phyloP scores from a whole-genome alignment of 2,888 invertebrate genomes.

The Arge pagana region DNA sequence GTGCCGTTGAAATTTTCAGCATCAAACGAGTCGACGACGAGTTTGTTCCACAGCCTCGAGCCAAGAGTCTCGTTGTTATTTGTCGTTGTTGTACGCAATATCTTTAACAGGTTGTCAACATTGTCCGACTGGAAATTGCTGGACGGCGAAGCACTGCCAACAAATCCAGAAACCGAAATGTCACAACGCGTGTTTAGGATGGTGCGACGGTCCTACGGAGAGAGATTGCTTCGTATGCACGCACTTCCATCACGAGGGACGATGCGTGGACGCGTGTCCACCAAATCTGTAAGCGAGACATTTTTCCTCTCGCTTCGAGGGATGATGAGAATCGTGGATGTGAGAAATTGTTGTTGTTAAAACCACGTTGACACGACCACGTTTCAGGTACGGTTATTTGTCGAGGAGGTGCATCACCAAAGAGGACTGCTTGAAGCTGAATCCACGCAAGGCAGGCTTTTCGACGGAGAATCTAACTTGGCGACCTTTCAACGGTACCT shows the following conservation, averaged over 20 bases:
- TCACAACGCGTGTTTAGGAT: conserved; percentile 78
- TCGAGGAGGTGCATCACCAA: conserved; percentile 73
- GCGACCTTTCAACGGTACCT: conserved; percentile 68
- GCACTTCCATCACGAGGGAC: conserved; percentile 60
- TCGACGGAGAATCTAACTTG: conserved; percentile 52
- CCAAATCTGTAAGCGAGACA: conserved; percentile 67
- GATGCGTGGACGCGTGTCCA: conserved; percentile 71
- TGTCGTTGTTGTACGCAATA: too few relatives aligned
- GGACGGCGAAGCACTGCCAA: conserved; percentile 61
- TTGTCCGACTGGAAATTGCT: conserved; percentile 62
- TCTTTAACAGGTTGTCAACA: conserved; percentile 66
- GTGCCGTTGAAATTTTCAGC: too few relatives aligned
- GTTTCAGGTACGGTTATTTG: conserved; percentile 61
- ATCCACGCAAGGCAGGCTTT: conserved; percentile 26
- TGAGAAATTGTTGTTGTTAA: too few relatives aligned
- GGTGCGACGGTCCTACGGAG: conserved; percentile 65
- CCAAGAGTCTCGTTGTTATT: too few relatives aligned
- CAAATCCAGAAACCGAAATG: conserved; percentile 63
- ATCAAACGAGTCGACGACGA: too few relatives aligned
- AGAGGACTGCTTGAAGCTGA: conserved; percentile 66
- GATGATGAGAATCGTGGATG: too few relatives aligned
- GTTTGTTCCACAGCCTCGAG: too few relatives aligned
- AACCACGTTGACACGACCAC: neutral
- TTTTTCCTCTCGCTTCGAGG: too few relatives aligned
- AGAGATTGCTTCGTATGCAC: conserved; percentile 72